phyloP scores from a whole-genome alignment of 2,113 vertebrate genomes.

The Gopherus flavomarginatus region DNA sequence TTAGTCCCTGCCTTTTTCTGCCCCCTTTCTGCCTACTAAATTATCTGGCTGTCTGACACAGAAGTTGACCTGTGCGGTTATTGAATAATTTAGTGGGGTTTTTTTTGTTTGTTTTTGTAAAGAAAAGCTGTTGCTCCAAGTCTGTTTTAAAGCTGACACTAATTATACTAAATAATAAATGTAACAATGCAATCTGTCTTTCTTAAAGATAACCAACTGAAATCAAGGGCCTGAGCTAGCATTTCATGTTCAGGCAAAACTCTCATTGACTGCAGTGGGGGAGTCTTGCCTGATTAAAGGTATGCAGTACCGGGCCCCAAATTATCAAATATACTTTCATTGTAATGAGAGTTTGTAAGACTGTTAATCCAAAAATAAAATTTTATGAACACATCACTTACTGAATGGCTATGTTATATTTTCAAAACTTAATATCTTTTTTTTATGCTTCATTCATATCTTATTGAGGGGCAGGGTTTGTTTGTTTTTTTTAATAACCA shows the following conservation, averaged over 20 bases:
- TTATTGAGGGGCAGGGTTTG: background rate
- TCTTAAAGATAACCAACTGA: background rate
- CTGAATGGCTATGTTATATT: background rate
- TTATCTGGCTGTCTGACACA: background rate
- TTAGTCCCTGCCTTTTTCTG: conserved; percentile 23
- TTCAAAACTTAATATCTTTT: background rate
- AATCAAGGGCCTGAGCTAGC: background rate
- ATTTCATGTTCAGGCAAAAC: background rate
- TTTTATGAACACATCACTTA: background rate
- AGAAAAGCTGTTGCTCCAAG: background rate
- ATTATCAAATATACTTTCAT: conserved; percentile 4
- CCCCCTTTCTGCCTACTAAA: conserved; percentile 9
- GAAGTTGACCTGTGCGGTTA: background rate
- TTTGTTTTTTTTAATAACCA: conserved; percentile 60
- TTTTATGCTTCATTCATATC: conserved; percentile 23
- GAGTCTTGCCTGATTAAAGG: background rate
- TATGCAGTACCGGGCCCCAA: background rate
- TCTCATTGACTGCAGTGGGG: background rate
- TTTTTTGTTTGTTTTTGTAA: background rate
- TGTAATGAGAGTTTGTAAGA: conserved; percentile 12
- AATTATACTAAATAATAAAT: background rate
- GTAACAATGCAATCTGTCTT: background rate
- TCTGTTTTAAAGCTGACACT: background rate
- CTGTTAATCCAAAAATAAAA: conserved; percentile 50
- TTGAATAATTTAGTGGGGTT: background rate